Percentiles rank a stretch among this genome's conserved stretches.
Evolutionary conservation across 2,888 invertebrate genomes (phyloP).

Genomic region (Invenusta paracnida): DNA sequence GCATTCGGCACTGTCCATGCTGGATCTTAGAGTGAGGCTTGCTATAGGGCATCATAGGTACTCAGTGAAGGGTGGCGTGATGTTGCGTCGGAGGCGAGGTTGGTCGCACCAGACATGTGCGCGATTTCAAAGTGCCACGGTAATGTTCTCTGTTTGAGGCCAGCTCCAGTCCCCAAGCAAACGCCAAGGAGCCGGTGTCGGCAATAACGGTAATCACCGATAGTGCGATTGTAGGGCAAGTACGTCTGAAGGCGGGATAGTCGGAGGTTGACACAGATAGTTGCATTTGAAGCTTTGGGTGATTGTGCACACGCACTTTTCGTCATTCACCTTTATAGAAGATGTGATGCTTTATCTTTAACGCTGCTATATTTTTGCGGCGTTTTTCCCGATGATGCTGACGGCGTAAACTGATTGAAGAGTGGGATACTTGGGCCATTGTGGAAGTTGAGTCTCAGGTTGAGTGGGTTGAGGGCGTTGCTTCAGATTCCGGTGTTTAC

Average conservation of each 20-base stretch:
- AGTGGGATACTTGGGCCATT: background rate
- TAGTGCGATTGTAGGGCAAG: background rate
- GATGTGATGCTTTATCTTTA: slow-evolving; percentile 11
- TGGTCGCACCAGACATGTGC: too few relatives aligned
- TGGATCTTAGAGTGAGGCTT: too few relatives aligned
- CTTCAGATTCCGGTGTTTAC: background rate
- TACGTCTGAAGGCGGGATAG: background rate
- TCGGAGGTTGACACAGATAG: background rate
- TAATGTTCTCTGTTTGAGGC: too few relatives aligned
- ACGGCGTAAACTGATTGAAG: background rate
- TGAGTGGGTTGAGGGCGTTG: background rate
- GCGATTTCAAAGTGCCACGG: too few relatives aligned
- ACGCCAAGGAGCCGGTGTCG: too few relatives aligned
- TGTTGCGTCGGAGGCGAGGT: too few relatives aligned
- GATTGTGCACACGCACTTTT: background rate
- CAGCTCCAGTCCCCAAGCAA: too few relatives aligned
- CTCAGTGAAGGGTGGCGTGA: too few relatives aligned
- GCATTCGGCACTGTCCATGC: too few relatives aligned
- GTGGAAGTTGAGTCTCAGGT: background rate
- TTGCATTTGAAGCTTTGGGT: slow-evolving; percentile 10
- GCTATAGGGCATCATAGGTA: too few relatives aligned
- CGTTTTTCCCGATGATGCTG: background rate
- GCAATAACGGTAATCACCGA: too few relatives aligned
- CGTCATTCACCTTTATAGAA: background rate
- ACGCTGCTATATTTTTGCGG: background rate